Percentiles rank a stretch among this genome's conserved stretches.
Conservation (phyloP, 2,797 vertebrate genomes). For the Gymnopithys bicolor region DNA sequence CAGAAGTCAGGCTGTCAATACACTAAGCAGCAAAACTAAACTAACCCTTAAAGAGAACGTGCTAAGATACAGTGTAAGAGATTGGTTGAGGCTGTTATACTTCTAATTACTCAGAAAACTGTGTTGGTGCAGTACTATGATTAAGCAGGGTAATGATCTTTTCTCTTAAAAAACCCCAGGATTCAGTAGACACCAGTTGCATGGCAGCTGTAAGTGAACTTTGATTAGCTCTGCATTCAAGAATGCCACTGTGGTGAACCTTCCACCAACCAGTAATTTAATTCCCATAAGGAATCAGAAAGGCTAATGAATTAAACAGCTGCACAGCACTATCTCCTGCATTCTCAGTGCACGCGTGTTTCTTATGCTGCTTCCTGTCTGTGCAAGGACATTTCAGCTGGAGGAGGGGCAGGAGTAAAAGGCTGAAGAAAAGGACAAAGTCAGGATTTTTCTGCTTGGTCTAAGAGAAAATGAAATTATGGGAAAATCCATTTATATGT, state of each 20-base stretch:
- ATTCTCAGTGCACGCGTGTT: not conserved
- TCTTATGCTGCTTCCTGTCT: not conserved
- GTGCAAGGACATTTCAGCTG: not conserved
- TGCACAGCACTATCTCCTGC: not conserved
- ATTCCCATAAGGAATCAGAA: conserved; percentile 18
- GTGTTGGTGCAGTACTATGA: not conserved
- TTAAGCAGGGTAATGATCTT: conserved; percentile 14
- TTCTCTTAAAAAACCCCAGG: not conserved
- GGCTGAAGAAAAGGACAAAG: not conserved
- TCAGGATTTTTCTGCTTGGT: not conserved
- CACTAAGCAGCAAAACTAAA: not conserved
- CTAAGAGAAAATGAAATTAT: not conserved
- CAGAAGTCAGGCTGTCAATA: not conserved
- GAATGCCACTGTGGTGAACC: not conserved
- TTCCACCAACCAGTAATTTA: conserved; percentile 3
- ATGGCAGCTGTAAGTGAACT: not conserved
- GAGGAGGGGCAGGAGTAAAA: not conserved
- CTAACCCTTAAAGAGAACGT: not conserved
- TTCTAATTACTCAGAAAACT: conserved; percentile 6
- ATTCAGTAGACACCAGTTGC: not conserved
- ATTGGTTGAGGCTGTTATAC: not conserved
- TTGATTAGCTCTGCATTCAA: not conserved
- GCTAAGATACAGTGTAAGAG: not conserved
- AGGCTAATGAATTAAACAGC: conserved; percentile 29
- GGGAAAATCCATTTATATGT: not conserved